Percentiles rank a stretch among this genome's conserved stretches.
Conservation (phyloP, 2,797 vertebrate genomes). For the Falco cherrug region DNA sequence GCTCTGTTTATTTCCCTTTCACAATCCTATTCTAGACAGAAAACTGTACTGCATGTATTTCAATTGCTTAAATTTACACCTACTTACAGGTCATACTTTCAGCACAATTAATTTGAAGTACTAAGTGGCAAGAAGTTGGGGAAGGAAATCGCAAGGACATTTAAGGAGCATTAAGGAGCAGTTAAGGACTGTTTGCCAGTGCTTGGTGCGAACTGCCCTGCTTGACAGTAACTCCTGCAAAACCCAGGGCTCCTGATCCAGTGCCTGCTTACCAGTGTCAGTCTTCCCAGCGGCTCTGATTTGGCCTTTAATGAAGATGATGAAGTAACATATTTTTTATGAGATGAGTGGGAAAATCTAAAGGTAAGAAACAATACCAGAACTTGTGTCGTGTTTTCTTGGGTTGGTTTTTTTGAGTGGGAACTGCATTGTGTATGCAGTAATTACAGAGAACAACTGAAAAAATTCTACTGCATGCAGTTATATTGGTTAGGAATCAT, state of each 20-base stretch:
- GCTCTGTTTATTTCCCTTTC: neutral
- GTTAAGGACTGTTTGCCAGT: neutral
- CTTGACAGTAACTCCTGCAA: neutral
- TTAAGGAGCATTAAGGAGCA: neutral
- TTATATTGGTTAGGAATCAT: neutral
- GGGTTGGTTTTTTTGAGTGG: too few relatives aligned
- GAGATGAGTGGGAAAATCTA: neutral
- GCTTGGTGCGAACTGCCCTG: neutral
- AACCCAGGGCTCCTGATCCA: neutral
- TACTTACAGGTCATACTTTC: neutral
- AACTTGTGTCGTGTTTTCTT: too few relatives aligned
- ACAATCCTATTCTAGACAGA: neutral
- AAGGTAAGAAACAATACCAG: neutral
- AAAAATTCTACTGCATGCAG: neutral
- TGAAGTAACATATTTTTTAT: neutral
- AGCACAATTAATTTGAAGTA: neutral
- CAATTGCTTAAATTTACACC: neutral
- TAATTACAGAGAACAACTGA: neutral
- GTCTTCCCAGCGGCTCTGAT: neutral
- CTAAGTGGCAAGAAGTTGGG: neutral
- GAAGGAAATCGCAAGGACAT: neutral
- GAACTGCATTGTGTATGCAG: neutral
- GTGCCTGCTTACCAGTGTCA: neutral
- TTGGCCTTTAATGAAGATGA: neutral
- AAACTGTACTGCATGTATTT: fast-evolving